phyloP scores from a whole-genome alignment of 2,113 vertebrate species.

The Blennius ocellaris region DNA sequence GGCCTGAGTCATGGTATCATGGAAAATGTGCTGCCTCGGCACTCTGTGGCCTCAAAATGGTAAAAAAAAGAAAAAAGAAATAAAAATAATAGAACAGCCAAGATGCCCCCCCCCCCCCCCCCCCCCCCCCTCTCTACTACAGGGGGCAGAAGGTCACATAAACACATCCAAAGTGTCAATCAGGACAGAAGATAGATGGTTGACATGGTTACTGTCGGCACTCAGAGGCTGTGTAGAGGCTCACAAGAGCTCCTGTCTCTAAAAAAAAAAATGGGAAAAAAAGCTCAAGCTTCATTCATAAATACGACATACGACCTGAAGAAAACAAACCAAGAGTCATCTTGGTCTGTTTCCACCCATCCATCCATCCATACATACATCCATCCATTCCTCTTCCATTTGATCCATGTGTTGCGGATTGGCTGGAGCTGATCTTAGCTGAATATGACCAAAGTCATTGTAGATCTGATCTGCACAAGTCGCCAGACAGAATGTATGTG shows the following conservation, averaged over 20 bases:
- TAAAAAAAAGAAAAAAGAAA: too few species aligned
- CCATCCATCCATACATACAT: too few species aligned
- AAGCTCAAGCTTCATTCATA: too few species aligned
- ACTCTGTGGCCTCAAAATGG: conserved; percentile 49
- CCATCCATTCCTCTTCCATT: too few species aligned
- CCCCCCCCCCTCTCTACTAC: too few species aligned
- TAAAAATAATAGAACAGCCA: conserved; percentile 21
- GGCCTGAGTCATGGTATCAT: conserved; percentile 1
- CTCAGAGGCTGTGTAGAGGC: background rate
- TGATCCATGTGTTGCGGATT: too few species aligned
- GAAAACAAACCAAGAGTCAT: background rate
- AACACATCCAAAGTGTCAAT: conserved; percentile 36
- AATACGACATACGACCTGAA: background rate
- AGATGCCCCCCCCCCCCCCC: too few species aligned
- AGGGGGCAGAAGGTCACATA: conserved; percentile 38
- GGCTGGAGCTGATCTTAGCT: too few species aligned
- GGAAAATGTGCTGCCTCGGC: conserved; percentile 50
- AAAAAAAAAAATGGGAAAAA: background rate
- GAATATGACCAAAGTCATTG: too few species aligned
- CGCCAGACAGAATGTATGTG: too few species aligned
- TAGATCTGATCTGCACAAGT: too few species aligned
- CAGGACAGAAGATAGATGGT: background rate
- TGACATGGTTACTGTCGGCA: conserved; percentile 5
- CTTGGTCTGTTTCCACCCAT: too few species aligned
- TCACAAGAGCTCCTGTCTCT: background rate